phyloP scores from a whole-genome alignment of 1,140 invertebrate genomes.

The Aphelenchoides besseyi region DNA sequence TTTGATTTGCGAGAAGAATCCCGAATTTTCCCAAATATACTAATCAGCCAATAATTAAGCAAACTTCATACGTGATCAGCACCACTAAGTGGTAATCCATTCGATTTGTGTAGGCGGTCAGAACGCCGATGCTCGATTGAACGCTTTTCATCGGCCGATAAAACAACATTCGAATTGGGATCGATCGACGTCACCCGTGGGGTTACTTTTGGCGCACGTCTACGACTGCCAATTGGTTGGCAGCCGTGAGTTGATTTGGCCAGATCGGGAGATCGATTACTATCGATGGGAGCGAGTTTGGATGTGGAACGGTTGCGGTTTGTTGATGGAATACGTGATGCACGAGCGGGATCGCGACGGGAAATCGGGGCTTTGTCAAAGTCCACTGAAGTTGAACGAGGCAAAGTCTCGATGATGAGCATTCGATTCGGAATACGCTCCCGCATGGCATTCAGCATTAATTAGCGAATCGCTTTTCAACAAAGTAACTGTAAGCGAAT shows the following conservation, averaged over 20 bases:
- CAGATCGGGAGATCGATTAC: neutral
- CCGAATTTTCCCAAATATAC: too few relatives aligned
- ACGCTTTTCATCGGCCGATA: neutral
- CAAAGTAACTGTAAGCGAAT: neutral
- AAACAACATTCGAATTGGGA: neutral
- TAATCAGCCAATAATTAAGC: too few relatives aligned
- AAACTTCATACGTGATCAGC: too few relatives aligned
- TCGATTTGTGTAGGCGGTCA: too few relatives aligned
- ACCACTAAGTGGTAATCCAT: too few relatives aligned
- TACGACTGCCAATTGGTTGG: neutral
- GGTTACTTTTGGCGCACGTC: neutral
- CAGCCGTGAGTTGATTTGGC: neutral
- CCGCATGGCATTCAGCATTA: neutral
- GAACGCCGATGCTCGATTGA: too few relatives aligned
- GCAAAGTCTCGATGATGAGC: slow-evolving; percentile 29
- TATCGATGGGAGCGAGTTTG: neutral
- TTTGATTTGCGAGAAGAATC: too few relatives aligned
- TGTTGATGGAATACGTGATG: neutral
- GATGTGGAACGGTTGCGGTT: neutral
- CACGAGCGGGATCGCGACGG: neutral
- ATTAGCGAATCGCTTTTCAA: neutral
- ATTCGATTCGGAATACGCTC: slow-evolving; percentile 6
- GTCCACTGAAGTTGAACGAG: slow-evolving; percentile 21
- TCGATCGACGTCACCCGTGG: neutral
- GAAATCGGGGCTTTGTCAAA: slow-evolving; percentile 7